phyloP scores from a whole-genome alignment of 2,888 invertebrate species.

The Leuctra nigra region DNA sequence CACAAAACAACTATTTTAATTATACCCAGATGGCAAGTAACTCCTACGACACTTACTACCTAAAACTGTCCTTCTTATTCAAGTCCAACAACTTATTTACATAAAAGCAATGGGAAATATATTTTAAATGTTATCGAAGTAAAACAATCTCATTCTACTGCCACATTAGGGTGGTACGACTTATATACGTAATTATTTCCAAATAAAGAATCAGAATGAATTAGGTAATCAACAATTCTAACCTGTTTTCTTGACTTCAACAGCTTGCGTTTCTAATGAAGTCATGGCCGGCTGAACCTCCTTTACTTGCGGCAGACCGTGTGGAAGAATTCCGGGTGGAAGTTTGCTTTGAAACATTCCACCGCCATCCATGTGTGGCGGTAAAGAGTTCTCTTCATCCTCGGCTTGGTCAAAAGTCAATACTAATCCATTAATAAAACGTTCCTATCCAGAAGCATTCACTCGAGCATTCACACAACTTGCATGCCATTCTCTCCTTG shows the following conservation, averaged over 20 bases:
- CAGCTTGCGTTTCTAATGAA: conserved; percentile 52
- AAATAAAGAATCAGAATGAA: too few species aligned
- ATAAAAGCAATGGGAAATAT: too few species aligned
- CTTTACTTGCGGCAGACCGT: conserved; percentile 92
- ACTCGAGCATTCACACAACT: conserved; percentile 3
- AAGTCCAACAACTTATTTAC: too few species aligned
- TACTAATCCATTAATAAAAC: conserved; percentile 84
- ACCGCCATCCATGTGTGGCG: conserved; percentile 59
- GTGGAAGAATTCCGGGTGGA: conserved; percentile 85
- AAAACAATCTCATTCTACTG: too few species aligned
- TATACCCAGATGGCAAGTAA: too few species aligned
- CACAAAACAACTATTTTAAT: too few species aligned
- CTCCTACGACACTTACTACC: too few species aligned
- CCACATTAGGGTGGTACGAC: too few species aligned
- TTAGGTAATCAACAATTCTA: background rate
- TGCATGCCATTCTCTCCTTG: background rate
- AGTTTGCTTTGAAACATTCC: conserved; percentile 70
- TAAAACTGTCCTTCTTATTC: too few species aligned
- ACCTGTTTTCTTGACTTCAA: conserved; percentile 8
- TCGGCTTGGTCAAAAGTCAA: conserved; percentile 98
- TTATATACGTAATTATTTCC: too few species aligned
- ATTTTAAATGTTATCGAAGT: too few species aligned
- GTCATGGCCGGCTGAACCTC: conserved; percentile 91
- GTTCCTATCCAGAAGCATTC: conserved; percentile 45
- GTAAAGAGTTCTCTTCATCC: conserved; percentile 79